These are phyloP conservation scores for Drosophila nebulosa DNA, from an alignment of 1,140 invertebrate species.

Conservation along the genomic window DNA sequence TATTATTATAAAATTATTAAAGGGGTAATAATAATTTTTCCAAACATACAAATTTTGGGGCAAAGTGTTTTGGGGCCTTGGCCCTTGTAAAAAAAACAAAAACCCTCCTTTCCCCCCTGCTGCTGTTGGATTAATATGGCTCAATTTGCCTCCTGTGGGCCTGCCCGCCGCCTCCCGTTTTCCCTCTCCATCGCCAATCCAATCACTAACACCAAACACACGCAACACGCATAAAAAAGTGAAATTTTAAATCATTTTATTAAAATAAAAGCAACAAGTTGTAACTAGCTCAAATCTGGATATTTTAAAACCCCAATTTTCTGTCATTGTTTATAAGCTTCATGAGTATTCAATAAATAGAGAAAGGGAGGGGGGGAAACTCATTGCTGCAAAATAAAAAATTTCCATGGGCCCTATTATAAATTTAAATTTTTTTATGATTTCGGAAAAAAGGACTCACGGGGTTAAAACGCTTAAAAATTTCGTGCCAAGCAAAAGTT, in stretches of 20 bases:
- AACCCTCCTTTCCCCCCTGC: background rate
- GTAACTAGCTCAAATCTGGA: background rate
- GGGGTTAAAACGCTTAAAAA: background rate
- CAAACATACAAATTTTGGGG: constrained; percentile 48
- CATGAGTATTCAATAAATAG: constrained; percentile 9
- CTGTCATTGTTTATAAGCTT: constrained; percentile 49
- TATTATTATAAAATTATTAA: constrained; percentile 53
- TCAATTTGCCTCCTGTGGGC: background rate
- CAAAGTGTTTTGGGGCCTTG: constrained; percentile 18
- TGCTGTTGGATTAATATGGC: background rate
- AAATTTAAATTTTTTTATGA: constrained; percentile 52
- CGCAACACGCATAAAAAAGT: constrained; percentile 20
- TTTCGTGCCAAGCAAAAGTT: background rate
- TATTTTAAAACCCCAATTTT: constrained; percentile 7
- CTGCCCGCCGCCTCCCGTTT: no score
- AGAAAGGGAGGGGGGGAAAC: constrained; percentile 18
- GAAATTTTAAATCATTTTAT: constrained; percentile 75
- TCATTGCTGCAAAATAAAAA: constrained; percentile 33
- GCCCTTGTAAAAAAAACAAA: constrained; percentile 8
- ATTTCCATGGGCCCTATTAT: background rate
- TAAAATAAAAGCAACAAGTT: constrained; percentile 56
- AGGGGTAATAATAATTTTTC: constrained; percentile 25
- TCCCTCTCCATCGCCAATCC: background rate
- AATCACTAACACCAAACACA: constrained; percentile 41
- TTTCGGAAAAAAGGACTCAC: background rate